Percentiles rank a stretch among this genome's conserved stretches.
These are phyloP conservation scores for Papilio gigon DNA, from an alignment of 2,888 invertebrate species.

Conservation along the genomic window DNA sequence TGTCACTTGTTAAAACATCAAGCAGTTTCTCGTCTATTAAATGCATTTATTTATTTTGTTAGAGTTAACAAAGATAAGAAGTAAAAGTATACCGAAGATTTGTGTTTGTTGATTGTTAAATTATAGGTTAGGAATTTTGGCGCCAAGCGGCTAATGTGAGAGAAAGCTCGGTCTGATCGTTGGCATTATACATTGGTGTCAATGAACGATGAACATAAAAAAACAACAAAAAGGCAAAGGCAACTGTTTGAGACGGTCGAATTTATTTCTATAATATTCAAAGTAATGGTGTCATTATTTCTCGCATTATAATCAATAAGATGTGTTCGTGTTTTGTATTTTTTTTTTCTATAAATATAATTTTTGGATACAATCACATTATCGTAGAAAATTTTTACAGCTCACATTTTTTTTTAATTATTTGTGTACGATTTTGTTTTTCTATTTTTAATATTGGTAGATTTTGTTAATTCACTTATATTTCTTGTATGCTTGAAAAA, in stretches of 20 bases:
- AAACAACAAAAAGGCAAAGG: conserved; percentile 43
- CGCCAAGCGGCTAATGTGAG: conserved; percentile 63
- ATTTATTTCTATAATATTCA: conserved; percentile 28
- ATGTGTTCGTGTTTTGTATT: not conserved
- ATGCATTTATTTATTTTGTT: conserved; percentile 37
- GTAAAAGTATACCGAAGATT: conserved; percentile 39
- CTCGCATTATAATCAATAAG: conserved; percentile 14
- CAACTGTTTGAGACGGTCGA: conserved; percentile 32
- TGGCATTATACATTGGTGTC: conserved; percentile 63
- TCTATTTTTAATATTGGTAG: too few species aligned
- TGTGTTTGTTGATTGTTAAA: conserved; percentile 50
- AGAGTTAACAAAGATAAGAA: conserved; percentile 41
- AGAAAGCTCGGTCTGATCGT: conserved; percentile 67
- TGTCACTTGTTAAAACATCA: conserved; percentile 34
- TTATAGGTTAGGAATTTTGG: conserved; percentile 72
- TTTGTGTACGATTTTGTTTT: too few species aligned
- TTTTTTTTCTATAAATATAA: not conserved
- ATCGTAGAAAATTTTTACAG: too few species aligned
- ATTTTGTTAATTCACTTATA: too few species aligned
- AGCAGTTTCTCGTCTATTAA: conserved; percentile 32
- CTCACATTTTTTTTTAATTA: not conserved
- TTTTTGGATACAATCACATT: not conserved
- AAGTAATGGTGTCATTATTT: conserved; percentile 30
- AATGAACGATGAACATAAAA: conserved; percentile 53
- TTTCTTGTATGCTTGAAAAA: too few species aligned